Evolutionary conservation across 2,113 vertebrate genomes (phyloP), one percentile per base, ranked within the genome.

Genomic region (Chloropsis hardwickii): DNA sequence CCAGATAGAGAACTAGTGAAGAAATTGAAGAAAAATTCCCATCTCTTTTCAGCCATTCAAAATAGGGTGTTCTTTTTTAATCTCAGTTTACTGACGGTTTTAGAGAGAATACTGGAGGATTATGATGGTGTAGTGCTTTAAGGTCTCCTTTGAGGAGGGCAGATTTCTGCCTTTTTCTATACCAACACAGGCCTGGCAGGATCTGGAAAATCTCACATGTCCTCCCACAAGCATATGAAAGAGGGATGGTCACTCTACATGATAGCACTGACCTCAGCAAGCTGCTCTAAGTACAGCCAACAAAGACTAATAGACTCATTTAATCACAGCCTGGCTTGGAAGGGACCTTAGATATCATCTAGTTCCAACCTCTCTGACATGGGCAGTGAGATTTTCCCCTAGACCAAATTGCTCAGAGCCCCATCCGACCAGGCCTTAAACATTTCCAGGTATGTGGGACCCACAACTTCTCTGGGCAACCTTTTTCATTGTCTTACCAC

Each of bases 211-310:
- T 27, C 7, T 67, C 22, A 33, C 4, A 29, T 9, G 10, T 19
- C 85, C 9, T 5, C 10, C 13, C 11, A n/a, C 0, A 0, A 4
- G 8, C 42, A 42, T 14, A 15, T 18, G 33, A 82, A 10, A 35
- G 76, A 86, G 48, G 28, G 44, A 42, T 1, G 1, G 23, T 67
- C 15, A 14, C 22, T 66, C 11, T 40, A 11, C 6, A 13, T 0
- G 7, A 24, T 3, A 9, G 24, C 70, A 70, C 22, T 40, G 42
- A 79, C 40, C n/a, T 65, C 86, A 64, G 44, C 14, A 92, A 51
- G 44, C 51, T 93, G 56, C 44, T 44, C 11, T 24, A 62, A 35
- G 53, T 33, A 29, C 16, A 79, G 27, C 16, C 22, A 79, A 70
- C 3, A 84, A 66, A 37, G n/a, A 61, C 21, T 40, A 19, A 45